Evolutionary conservation across 2,888 invertebrate species (phyloP), one percentile per base, ranked within the genome.

Genomic region (Erpobdella octoculata): DNA sequence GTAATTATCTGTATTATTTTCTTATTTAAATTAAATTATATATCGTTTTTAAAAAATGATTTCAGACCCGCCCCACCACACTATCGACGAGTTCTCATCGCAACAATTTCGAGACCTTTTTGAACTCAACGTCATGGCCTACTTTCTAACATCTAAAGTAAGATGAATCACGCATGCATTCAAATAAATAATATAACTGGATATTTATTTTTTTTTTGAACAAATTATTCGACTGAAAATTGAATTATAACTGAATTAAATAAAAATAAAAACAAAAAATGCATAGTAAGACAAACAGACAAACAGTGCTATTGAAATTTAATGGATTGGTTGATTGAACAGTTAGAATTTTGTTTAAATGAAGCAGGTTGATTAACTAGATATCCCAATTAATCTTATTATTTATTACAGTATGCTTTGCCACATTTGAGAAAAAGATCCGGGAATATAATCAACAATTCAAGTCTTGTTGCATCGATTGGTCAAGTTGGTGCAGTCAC

Each of bases 401-500:
- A 21, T 8, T n/a, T 53, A 8, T 28, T 25, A 64, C 75, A 82
- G 81, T 81, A 78, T 75, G 77, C 80, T 1, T 69, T 82, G 59
- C 82, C 82, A 18, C 75, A 81, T 71, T 74, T 82, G 35, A 74
- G 82, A 21, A 79, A 81, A 68, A 80, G 79, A 0, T 74, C 80
- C 64, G 82, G 82, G 0, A 79, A 78, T 73, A 80, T 82, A 35
- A 81, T 82, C 68, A 81, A 81, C 71, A 78, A 79, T 71, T 78
- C 81, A n/a, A 82, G 81, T 75, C 75, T 82, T 33, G 82, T 82
- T 3, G 80, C 77, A 1, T 75, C 77, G 67, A 79, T 82, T 18
- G 81, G 80, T 12, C 82, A 82, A 72, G 77, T 75, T 8, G 78
- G 78, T 2, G 79, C 82, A 12, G 78, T 80, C 25, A 78, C 80